phyloP scores from a whole-genome alignment of 2,888 invertebrate genomes.

The Drosophila infuscata region DNA sequence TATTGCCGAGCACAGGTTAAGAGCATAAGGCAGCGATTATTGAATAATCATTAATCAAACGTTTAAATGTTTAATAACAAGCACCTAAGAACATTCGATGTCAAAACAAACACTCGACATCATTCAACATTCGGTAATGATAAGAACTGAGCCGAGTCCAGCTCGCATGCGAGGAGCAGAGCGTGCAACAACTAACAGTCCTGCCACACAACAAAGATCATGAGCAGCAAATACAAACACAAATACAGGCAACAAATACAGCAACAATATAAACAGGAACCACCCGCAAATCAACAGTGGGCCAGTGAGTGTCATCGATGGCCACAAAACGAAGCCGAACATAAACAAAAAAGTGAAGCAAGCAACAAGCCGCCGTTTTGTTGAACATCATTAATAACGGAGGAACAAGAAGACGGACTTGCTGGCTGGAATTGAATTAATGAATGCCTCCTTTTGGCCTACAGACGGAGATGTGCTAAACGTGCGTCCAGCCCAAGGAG shows the following conservation, averaged over 20 bases:
- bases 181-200: conserved; percentile 30
- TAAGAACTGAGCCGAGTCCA: conserved; percentile 56
- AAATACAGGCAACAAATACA: no score
- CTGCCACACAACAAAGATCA: conserved; percentile 44
- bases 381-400: conserved; percentile 84
- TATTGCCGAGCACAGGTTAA: conserved; percentile 21
- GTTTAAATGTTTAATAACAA: conserved; percentile 64
- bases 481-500: conserved; percentile 70
- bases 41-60: conserved; percentile 76
- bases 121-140: conserved; percentile 83
- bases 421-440: conserved; percentile 71
- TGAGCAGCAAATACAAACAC: conserved; percentile 31
- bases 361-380: conserved; percentile 74
- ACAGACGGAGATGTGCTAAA: conserved; percentile 72
- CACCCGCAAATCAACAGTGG: conserved; percentile 67
- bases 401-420: conserved; percentile 71
- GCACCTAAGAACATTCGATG: conserved; percentile 72
- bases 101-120: conserved; percentile 84
- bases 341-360: conserved; percentile 40
- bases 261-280: conserved; percentile 52
- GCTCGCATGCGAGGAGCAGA: conserved; percentile 33
- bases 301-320: conserved; percentile 60
- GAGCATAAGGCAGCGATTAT: conserved; percentile 34
- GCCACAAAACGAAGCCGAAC: conserved; percentile 53
- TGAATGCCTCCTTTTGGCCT: conserved; percentile 65